Evolutionary conservation across 2,797 vertebrate species (phyloP).

Genomic region (Acipenser transmontanus): DNA sequence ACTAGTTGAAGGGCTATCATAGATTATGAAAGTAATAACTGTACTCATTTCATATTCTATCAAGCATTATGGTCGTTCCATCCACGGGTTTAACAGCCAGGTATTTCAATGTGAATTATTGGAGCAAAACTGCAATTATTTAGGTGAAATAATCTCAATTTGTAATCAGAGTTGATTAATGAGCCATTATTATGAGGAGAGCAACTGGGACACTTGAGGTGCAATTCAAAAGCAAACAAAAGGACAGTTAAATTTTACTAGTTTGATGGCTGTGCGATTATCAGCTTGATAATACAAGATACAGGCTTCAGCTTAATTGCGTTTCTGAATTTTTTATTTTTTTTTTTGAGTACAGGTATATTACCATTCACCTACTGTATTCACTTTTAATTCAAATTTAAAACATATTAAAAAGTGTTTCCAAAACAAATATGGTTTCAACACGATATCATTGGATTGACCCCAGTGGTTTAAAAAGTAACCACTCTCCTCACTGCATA

Average conservation of each 20-base stretch:
- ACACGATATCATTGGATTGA: too few species aligned
- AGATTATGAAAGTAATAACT: constrained; percentile 63
- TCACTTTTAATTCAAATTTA: too few species aligned
- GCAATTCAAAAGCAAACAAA: constrained; percentile 15
- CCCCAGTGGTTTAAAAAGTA: too few species aligned
- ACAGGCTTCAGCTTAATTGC: too few species aligned
- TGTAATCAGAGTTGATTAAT: constrained; percentile 56
- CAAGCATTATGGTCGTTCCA: constrained; percentile 68
- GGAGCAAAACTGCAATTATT: constrained; percentile 51
- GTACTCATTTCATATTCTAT: constrained; percentile 62
- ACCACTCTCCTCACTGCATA: too few species aligned
- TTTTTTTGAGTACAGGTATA: too few species aligned
- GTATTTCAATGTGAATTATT: constrained; percentile 52
- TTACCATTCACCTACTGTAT: too few species aligned
- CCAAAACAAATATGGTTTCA: too few species aligned
- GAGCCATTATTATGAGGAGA: constrained; percentile 41
- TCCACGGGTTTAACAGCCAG: constrained; percentile 56
- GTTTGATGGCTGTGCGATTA: not conserved
- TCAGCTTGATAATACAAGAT: too few species aligned
- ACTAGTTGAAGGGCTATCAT: constrained; percentile 58
- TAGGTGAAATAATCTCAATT: constrained; percentile 46
- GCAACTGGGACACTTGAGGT: constrained; percentile 13
- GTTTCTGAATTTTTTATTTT: too few species aligned
- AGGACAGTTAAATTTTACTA: constrained; percentile 4
- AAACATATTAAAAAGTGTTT: too few species aligned